Evolutionary conservation across 2,888 invertebrate species (phyloP), one percentile per base, ranked within the genome.

Genomic region (Eustalomyia histrio): DNA sequence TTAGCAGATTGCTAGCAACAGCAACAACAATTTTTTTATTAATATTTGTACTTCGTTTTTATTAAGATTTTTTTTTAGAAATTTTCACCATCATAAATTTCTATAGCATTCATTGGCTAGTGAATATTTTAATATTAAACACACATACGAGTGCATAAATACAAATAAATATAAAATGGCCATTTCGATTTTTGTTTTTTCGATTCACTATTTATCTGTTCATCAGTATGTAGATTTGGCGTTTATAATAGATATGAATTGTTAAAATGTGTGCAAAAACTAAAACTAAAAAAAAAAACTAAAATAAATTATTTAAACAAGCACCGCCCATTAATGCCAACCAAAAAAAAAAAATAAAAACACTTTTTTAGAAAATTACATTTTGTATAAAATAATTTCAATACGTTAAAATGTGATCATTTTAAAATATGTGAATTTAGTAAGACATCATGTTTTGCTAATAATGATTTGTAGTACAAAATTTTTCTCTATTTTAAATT

Each of bases 121-220:
- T 47, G 43, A 47, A 47, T 47, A 47, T n/a, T n/a, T n/a, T 47
- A 47, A n/a, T 47, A 47, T 47, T n/a, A 47, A 47, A 47, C n/a
- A 47, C 43, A 47, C 43, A 47, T 47, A 14, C 6, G n/a, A 2
- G 8, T 12, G 12, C 39, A 39, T 39, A 14, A 2, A 7, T 35
- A 10, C 10, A 39, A 39, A 39, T 39, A 39, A 39, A 47, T 47
- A 47, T n/a, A 47, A 47, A 47, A 47, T 47, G n/a, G 43, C 14
- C 43, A n/a, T n/a, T 47, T 47, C n/a, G 39, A 14, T 47, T 39
- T 35, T 35, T 35, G 2, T 35, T 35, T 39, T 39, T 39, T 39
- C 14, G 39, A 12, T 35, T 21, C 29, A 6, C 29, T 24, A 29
- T 29, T 29, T 7, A 29, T 29, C 29, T 29, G 7, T 29, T 47